Conservation (phyloP, 2,113 vertebrate genomes). For the Sitta europaea region DNA sequence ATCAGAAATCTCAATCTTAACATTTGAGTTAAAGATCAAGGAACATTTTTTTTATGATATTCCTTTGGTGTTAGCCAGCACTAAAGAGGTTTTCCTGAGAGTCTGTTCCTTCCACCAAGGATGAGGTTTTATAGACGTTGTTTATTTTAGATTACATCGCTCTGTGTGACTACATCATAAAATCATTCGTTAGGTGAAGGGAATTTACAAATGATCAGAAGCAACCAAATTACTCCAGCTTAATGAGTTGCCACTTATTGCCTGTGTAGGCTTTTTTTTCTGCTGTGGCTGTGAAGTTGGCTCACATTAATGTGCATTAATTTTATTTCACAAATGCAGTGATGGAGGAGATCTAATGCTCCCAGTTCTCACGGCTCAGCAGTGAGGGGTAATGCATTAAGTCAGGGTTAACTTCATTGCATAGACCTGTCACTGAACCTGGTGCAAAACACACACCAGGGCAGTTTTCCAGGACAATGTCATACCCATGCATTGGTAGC, state of each 20-base stretch:
- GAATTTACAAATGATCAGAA: conserved; percentile 46
- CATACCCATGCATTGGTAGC: not conserved
- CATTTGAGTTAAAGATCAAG: not conserved
- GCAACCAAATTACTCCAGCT: conserved; percentile 33
- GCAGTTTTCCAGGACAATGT: not conserved
- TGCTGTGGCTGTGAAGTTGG: not conserved
- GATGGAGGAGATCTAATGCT: not conserved
- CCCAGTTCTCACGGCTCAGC: not conserved
- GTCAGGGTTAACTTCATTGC: not conserved
- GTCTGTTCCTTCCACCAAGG: not conserved
- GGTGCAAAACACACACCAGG: not conserved
- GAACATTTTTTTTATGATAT: not conserved
- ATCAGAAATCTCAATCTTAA: not conserved
- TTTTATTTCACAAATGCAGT: conserved; percentile 9
- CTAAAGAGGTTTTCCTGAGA: not conserved
- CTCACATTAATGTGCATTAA: not conserved
- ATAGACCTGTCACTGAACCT: not conserved
- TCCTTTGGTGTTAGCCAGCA: not conserved
- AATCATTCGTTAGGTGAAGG: conserved; percentile 20
- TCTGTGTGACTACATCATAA: conserved; percentile 26
- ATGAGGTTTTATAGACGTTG: not conserved
- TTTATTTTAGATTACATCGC: not conserved
- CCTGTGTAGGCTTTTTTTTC: conserved; percentile 45
- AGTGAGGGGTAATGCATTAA: not conserved
- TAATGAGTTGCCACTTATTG: conserved; percentile 48